Evolutionary conservation across 2,113 vertebrate genomes (phyloP), one percentile per base, ranked within the genome.

Genomic region (Chamaea fasciata): DNA sequence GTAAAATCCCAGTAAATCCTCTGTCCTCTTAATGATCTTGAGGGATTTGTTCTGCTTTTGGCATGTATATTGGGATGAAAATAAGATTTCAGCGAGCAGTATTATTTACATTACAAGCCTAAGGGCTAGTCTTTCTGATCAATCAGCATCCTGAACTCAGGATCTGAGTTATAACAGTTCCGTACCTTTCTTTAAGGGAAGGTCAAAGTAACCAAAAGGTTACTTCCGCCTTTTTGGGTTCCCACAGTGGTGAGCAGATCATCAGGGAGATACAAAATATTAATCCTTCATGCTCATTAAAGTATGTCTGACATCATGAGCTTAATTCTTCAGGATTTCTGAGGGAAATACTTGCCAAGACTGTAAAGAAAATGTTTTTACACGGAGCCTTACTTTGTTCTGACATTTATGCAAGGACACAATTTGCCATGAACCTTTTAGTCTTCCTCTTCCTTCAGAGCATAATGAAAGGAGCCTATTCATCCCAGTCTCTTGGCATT

Each of bases 331-430:
- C 1, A 53, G 77, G 80, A 62, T 95, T 95, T 95, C 60, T 92
- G 64, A 13, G n/a, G 23, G 50, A 89, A 87, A 55, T 63, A 53
- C 55, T 92, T 86, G 89, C 88, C 86, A 92, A 89, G 74, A 70
- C 50, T 87, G 60, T 86, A 92, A 95, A 91, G 93, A 92, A 96
- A 97, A 97, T 92, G 88, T 97, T 96, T 97, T 97, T 96, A 57
- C 55, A 88, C 10, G 78, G 69, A 94, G 16, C 55, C 46, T 79
- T 94, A 44, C 88, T 95, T 97, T 95, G 86, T 95, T 70, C 59
- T 95, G 88, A 96, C 70, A 86, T 96, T 89, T 96, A 88, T 69
- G 64, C 94, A 59, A 96, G 73, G 83, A 91, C 83, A 94, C 68
- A 92, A 67, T 97, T 97, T 10, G 3, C 86, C 63, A 57, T 60